Base-by-base conservation (phyloP, 1,140 invertebrate species). In the Cyrtorhinus lividipennis region DNA sequence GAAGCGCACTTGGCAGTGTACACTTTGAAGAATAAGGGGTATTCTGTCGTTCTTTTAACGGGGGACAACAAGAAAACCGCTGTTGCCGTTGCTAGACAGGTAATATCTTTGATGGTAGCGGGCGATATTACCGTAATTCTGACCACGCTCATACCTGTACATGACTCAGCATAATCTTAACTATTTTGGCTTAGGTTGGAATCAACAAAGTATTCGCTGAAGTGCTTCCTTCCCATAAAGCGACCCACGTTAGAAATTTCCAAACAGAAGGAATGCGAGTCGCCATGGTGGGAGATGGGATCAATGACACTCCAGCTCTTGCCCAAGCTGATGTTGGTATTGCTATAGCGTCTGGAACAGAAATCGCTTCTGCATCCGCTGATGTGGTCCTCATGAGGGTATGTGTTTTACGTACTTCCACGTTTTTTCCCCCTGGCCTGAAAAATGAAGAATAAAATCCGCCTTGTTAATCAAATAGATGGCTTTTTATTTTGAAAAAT, bases 281-380 rank as follows among this genome's bases (percentile, higher is more conserved):
- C 2, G 88, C 87, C 0, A 92, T 93, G 92, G 89, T 99, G 8
- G 97, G 97, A 0, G 97, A 99, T 75, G 97, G 97, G 0, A 90
- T 99, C 0, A 99, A 99, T 74, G 97, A 99, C 72, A 95, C 91
- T 23, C 97, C 97, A 2, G 97, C 97, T 53, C 77, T 99, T 59
- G 96, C 96, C 1, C 92, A 97, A 73, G 90, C 95, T 0, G 92
- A 99, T 74, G 90, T 99, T 45, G 97, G 97, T 24, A 97, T 99
- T 66, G 96, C 97, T 5, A 98, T 99, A 69, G 88, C 94, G 0
- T 88, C 92, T n/a, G 97, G 97, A 1, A 98, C 95, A 1, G 96
- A 99, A 77, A 95, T 99, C n/a, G 97, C 97, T 24, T 94, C 98
- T 0, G 97, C 98, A 77, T 95, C 96, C 13, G 96, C 97, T 0